These are phyloP conservation scores for Caenorhabditis zanzibari DNA, from an alignment of 2,888 invertebrate genomes.

Conservation along the genomic window DNA sequence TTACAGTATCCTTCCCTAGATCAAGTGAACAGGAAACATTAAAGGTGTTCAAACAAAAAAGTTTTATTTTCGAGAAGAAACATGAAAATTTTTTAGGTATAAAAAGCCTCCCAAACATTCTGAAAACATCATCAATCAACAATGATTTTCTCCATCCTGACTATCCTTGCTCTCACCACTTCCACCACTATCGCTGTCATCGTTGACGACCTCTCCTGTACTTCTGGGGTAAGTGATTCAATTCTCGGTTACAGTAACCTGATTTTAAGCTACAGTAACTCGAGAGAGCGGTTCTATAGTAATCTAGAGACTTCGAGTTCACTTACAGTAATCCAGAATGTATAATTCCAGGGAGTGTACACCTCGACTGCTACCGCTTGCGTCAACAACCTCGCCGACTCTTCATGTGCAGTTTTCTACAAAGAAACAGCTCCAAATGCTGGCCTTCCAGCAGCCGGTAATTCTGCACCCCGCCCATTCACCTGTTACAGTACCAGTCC, in stretches of 20 bases:
- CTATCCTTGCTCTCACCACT: constrained; percentile 8
- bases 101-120: too few relatives aligned
- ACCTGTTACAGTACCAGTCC: background rate
- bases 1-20: too few relatives aligned
- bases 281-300: too few relatives aligned
- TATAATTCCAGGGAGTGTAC: constrained; percentile 6
- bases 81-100: too few relatives aligned
- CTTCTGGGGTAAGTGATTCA: background rate
- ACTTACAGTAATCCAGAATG: too few relatives aligned
- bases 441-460: background rate
- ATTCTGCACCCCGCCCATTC: background rate
- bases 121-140: too few relatives aligned
- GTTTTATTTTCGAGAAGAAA: too few relatives aligned
- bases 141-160: background rate
- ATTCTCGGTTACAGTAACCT: too few relatives aligned
- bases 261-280: background rate
- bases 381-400: background rate
- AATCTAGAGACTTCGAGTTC: too few relatives aligned
- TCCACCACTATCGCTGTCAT: constrained; percentile 15
- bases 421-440: constrained; percentile 8
- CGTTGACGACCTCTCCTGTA: constrained; percentile 30
- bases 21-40: too few relatives aligned
- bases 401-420: background rate
- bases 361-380: constrained; percentile 17
- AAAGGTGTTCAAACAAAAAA: too few relatives aligned